Conservation (phyloP, 2,797 vertebrate genomes). For the Setipinna tenuifilis region DNA sequence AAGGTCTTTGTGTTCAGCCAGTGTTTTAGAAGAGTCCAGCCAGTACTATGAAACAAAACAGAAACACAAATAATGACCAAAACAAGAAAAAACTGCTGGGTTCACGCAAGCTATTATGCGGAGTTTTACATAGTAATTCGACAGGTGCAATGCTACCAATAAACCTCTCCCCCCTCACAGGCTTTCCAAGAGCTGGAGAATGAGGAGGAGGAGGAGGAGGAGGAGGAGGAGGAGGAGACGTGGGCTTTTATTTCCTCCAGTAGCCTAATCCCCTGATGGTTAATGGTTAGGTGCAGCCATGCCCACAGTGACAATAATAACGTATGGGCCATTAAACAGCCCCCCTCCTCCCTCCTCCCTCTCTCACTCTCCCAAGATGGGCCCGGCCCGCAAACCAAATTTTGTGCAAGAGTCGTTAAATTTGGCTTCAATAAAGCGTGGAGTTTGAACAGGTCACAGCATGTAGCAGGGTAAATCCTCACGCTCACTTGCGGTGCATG, state of each 20-base stretch:
- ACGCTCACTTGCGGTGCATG: not conserved
- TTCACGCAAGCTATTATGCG: not conserved
- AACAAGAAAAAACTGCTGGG: not conserved
- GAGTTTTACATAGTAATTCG: not conserved
- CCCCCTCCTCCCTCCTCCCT: not conserved
- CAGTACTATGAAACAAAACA: conserved; percentile 77
- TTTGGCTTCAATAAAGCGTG: conserved; percentile 56
- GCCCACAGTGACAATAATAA: conserved; percentile 2
- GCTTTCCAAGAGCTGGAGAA: not conserved
- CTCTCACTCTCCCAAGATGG: no score
- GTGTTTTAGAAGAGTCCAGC: conserved; percentile 86
- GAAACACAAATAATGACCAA: conserved; percentile 20
- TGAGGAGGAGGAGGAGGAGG: not conserved
- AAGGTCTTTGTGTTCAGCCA: conserved; percentile 86
- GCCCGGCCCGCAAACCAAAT: not conserved
- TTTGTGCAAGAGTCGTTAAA: conserved; percentile 40
- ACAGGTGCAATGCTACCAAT: no score
- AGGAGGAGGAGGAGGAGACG: not conserved
- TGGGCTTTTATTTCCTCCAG: not conserved
- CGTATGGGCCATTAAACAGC: not conserved
- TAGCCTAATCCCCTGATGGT: not conserved
- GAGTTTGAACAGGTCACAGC: conserved; percentile 47
- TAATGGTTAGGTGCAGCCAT: not conserved
- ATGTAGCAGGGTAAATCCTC: conserved; percentile 13
- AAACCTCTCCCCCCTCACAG: no score